Conservation (phyloP, 23 tunicate species). For the Phallusia fumigata region DNA sequence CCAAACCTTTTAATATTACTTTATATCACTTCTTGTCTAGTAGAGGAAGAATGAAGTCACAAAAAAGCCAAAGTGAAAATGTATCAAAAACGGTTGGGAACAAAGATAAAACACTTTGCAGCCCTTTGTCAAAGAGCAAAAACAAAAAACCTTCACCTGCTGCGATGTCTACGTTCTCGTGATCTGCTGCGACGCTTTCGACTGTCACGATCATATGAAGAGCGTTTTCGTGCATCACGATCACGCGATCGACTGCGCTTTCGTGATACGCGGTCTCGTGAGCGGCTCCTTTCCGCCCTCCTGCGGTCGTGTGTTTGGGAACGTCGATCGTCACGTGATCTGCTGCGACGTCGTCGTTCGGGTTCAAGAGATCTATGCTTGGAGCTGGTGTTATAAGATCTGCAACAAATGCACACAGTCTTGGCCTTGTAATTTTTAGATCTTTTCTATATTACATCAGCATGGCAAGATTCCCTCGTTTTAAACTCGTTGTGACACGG, state of each 20-base stretch:
- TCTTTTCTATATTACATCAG: too few relatives aligned
- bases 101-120: too few relatives aligned
- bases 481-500: too few relatives aligned
- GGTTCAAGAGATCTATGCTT: conserved; percentile 27
- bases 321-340: conserved; percentile 31
- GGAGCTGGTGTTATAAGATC: conserved; percentile 12
- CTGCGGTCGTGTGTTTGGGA: conserved; percentile 9
- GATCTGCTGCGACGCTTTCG: conserved; percentile 19
- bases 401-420: background rate
- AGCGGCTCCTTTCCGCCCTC: conserved; percentile 1
- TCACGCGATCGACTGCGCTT: conserved; percentile 47
- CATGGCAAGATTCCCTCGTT: too few relatives aligned
- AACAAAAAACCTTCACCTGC: background rate
- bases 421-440: too few relatives aligned
- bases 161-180: conserved; percentile 19
- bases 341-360: conserved; percentile 22
- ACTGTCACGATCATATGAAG: conserved; percentile 41
- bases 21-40: too few relatives aligned
- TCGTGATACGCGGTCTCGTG: background rate
- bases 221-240: background rate
- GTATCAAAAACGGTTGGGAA: too few relatives aligned
- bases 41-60: too few relatives aligned
- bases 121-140: too few relatives aligned
- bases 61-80: too few relatives aligned
- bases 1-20: too few relatives aligned